Conservation (phyloP, 2,888 invertebrate genomes). For the Notodonta dromedarius region DNA sequence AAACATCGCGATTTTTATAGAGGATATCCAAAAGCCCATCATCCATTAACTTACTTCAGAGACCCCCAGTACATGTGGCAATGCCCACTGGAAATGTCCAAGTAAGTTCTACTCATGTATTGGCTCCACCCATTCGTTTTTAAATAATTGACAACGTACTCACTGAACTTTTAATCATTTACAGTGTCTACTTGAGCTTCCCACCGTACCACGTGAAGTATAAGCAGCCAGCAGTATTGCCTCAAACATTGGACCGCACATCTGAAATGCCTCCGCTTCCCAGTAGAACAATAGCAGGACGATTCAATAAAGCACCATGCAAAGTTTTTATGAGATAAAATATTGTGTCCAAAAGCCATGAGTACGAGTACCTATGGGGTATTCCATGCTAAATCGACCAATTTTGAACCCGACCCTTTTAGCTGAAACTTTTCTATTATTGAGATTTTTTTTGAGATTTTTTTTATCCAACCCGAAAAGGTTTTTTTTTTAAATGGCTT, state of each 20-base stretch:
- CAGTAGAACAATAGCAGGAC: conserved; percentile 75
- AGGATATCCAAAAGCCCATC: conserved; percentile 79
- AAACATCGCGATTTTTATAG: conserved; percentile 84
- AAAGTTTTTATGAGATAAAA: conserved; percentile 66
- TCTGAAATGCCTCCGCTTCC: conserved; percentile 74
- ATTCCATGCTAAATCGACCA: no score
- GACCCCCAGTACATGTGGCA: conserved; percentile 73
- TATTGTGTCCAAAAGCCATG: no score
- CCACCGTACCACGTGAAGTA: conserved; percentile 81
- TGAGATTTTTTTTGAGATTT: no score
- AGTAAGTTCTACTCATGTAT: conserved; percentile 42
- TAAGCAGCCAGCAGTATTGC: conserved; percentile 78
- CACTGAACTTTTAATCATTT: conserved; percentile 30
- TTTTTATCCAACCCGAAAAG: no score
- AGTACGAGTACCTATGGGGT: no score
- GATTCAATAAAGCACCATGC: conserved; percentile 75
- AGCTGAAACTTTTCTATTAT: no score
- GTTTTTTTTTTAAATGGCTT: no score
- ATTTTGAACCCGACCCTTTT: no score
- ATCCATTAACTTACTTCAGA: conserved; percentile 82
- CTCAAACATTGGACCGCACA: conserved; percentile 67
- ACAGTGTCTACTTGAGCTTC: conserved; percentile 77
- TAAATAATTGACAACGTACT: not conserved
- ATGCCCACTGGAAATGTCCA: conserved; percentile 78
- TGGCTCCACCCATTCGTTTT: not conserved